phyloP scores from a whole-genome alignment of 1,140 invertebrate genomes.

The Lasaia peninsularis region DNA sequence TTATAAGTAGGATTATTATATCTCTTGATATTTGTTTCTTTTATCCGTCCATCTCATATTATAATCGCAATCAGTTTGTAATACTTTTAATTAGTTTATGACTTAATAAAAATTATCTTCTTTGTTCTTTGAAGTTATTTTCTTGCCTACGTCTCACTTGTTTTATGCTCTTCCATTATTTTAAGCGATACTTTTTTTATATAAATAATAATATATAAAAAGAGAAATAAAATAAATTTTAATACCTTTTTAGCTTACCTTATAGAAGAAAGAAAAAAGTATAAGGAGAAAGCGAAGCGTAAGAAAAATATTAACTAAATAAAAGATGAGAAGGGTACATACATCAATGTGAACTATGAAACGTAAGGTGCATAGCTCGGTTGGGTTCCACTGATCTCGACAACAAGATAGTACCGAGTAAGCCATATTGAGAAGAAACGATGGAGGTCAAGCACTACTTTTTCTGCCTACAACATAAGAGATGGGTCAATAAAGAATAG shows the following conservation, averaged over 20 bases:
- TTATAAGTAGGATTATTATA: too few relatives aligned
- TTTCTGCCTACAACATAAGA: conserved; percentile 74
- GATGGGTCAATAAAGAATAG: conserved; percentile 42
- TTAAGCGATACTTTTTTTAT: too few relatives aligned
- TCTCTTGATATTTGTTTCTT: too few relatives aligned
- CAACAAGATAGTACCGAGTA: conserved; percentile 62
- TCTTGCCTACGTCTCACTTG: too few relatives aligned
- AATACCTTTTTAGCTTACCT: not conserved
- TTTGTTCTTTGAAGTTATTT: too few relatives aligned
- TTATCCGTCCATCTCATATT: too few relatives aligned
- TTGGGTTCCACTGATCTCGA: conserved; percentile 54
- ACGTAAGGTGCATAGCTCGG: conserved; percentile 58
- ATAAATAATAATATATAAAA: too few relatives aligned
- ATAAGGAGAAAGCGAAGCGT: conserved; percentile 18
- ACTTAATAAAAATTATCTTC: too few relatives aligned
- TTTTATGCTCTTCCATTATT: too few relatives aligned
- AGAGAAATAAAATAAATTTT: not conserved
- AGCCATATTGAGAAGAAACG: conserved; percentile 74
- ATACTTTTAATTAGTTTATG: too few relatives aligned
- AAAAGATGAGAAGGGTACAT: conserved; percentile 48
- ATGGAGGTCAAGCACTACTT: conserved; percentile 74
- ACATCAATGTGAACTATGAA: conserved; percentile 61
- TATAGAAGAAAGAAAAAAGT: not conserved
- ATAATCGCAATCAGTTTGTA: too few relatives aligned
- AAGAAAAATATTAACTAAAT: conserved; percentile 46